These are phyloP conservation scores for Drosophila monieri DNA, from an alignment of 2,888 invertebrate genomes.

Conservation along the genomic window DNA sequence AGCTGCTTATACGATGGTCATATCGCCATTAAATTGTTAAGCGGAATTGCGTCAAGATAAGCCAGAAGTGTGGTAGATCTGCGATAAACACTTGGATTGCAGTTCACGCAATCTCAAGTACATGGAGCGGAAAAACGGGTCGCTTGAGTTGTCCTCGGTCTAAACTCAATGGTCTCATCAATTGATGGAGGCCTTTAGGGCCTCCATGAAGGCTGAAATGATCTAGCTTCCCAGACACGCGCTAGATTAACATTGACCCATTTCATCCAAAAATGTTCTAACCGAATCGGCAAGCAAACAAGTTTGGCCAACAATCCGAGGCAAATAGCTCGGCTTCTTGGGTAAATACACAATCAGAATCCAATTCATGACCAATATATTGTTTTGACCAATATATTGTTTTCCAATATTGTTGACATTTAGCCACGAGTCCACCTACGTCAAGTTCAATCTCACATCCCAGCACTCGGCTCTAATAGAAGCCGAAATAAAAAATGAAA, in stretches of 20 bases:
- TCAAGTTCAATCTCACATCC: neutral
- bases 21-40: slow-evolving; percentile 54
- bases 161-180: neutral
- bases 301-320: slow-evolving; percentile 19
- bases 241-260: slow-evolving; percentile 50
- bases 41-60: slow-evolving; percentile 60
- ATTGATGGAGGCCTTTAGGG: neutral
- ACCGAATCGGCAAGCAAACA: slow-evolving; percentile 32
- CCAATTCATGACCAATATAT: slow-evolving; percentile 58
- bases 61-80: slow-evolving; percentile 48
- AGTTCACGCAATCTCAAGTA: slow-evolving; percentile 25
- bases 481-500: neutral
- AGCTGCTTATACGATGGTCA: slow-evolving; percentile 21
- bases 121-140: slow-evolving; percentile 7
- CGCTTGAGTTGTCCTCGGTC: neutral
- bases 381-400: no score
- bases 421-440: slow-evolving; percentile 44
- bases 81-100: slow-evolving; percentile 56
- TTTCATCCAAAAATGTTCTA: slow-evolving; percentile 27
- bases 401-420: slow-evolving; percentile 53
- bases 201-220: slow-evolving; percentile 57
- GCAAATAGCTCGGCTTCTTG: slow-evolving; percentile 8
- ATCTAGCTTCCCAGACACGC: slow-evolving; percentile 29
- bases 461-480: neutral
- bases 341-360: slow-evolving; percentile 45